These are phyloP conservation scores for Drosophila kepulauana DNA, from an alignment of 1,140 invertebrate genomes.

Conservation along the genomic window DNA sequence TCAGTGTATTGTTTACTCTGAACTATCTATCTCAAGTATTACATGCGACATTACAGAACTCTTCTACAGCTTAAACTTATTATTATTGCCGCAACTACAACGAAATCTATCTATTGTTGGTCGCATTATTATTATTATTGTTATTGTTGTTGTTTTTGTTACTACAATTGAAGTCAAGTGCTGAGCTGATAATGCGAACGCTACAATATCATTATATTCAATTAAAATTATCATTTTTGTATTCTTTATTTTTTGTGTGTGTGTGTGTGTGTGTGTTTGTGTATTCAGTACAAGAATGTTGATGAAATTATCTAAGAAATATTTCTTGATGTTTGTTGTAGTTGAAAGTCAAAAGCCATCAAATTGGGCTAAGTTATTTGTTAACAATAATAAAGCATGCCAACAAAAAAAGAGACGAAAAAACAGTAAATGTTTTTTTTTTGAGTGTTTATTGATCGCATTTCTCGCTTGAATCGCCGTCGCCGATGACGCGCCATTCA, in stretches of 20 bases:
- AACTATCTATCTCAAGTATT: conserved; percentile 27
- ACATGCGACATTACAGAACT: conserved; percentile 34
- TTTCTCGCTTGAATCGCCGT: conserved; percentile 34
- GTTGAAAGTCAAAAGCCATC: conserved; percentile 23
- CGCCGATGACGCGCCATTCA: conserved; percentile 59
- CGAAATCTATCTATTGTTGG: neutral
- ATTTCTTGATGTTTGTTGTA: neutral
- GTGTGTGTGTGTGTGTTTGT: neutral
- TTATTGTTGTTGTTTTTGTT: conserved; percentile 8
- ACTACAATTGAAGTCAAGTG: conserved; percentile 41
- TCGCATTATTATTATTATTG: neutral
- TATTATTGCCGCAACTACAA: neutral
- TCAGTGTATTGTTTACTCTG: conserved; percentile 6
- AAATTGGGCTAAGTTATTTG: conserved; percentile 59
- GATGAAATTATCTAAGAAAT: conserved; percentile 64
- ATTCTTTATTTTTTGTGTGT: neutral
- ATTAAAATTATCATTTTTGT: conserved; percentile 46
- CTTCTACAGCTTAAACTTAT: conserved; percentile 5
- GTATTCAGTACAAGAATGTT: conserved; percentile 37
- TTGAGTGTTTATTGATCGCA: conserved; percentile 48
- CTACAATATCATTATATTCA: conserved; percentile 54
- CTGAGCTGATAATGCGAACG: conserved; percentile 39
- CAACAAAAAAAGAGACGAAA: conserved; percentile 23
- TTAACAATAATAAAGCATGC: conserved; percentile 59
- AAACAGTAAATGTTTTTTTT: conserved; percentile 11